Conservation (phyloP, 37 sponge, comb jelly and placozoan genomes). For the Dysidea cf. avara region DNA sequence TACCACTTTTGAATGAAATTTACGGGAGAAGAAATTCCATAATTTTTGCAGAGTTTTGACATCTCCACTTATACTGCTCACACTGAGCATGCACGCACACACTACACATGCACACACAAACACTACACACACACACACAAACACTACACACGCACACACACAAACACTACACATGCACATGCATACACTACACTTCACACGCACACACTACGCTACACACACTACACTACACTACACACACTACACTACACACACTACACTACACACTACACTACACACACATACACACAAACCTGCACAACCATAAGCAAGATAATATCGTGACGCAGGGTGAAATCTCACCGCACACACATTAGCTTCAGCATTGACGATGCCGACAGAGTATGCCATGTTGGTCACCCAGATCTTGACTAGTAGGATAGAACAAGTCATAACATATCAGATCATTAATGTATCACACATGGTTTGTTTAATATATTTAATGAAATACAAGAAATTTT, state of each 20-base stretch:
- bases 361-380: conserved; percentile 32
- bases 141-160: too few relatives aligned
- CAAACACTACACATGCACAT: background rate
- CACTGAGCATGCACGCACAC: too few relatives aligned
- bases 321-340: conserved; percentile 63
- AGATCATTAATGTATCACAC: background rate
- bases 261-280: too few relatives aligned
- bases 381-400: conserved; percentile 34
- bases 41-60: too few relatives aligned
- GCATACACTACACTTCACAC: conserved; percentile 1
- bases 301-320: conserved; percentile 73
- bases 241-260: too few relatives aligned
- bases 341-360: conserved; percentile 80
- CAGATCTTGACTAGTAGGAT: conserved; percentile 67
- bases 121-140: too few relatives aligned
- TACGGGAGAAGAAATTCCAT: too few relatives aligned
- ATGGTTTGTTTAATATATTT: background rate
- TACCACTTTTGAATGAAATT: too few relatives aligned
- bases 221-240: too few relatives aligned
- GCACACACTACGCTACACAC: too few relatives aligned
- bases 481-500: background rate
- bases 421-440: background rate
- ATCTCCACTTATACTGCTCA: too few relatives aligned
- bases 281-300: conserved; percentile 72
- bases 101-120: too few relatives aligned